Conservation (phyloP, 2,888 invertebrate species). For the Lasius platythorax region DNA sequence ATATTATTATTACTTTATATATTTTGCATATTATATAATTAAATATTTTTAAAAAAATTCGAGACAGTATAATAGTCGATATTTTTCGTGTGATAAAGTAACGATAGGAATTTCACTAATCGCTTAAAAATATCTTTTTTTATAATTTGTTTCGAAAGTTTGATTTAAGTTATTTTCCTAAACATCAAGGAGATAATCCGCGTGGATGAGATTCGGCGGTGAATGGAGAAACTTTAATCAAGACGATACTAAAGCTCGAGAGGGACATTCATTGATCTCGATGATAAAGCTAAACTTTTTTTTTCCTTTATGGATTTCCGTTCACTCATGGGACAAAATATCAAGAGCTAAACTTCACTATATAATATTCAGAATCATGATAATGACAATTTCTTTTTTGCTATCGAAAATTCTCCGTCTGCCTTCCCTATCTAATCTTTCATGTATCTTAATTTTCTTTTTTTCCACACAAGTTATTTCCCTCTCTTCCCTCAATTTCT, state of each 20-base stretch:
- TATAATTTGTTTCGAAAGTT: slow-evolving; percentile 8
- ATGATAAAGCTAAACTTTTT: slow-evolving; percentile 15
- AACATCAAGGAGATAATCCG: slow-evolving; percentile 17
- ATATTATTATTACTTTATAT: not conserved
- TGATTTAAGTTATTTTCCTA: not conserved
- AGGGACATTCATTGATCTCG: not conserved
- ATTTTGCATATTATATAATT: not conserved
- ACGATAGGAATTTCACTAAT: slow-evolving; percentile 3
- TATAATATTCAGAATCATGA: not conserved
- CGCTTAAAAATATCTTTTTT: not conserved
- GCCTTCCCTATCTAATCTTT: not conserved
- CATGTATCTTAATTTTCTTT: not conserved
- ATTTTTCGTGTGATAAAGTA: not conserved
- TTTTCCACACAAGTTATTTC: not conserved
- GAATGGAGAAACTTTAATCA: slow-evolving; percentile 7
- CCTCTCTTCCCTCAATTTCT: slow-evolving; percentile 4
- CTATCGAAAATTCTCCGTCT: not conserved
- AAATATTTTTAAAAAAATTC: not conserved
- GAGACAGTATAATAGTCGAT: not conserved
- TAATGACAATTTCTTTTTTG: not conserved
- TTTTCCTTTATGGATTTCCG: not conserved
- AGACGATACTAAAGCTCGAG: not conserved
- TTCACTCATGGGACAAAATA: not conserved
- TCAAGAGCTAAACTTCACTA: slow-evolving; percentile 5
- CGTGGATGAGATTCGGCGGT: slow-evolving; percentile 19